Evolutionary conservation across 2,113 vertebrate genomes (phyloP).

Genomic region (Salvelinus namaycush): DNA sequence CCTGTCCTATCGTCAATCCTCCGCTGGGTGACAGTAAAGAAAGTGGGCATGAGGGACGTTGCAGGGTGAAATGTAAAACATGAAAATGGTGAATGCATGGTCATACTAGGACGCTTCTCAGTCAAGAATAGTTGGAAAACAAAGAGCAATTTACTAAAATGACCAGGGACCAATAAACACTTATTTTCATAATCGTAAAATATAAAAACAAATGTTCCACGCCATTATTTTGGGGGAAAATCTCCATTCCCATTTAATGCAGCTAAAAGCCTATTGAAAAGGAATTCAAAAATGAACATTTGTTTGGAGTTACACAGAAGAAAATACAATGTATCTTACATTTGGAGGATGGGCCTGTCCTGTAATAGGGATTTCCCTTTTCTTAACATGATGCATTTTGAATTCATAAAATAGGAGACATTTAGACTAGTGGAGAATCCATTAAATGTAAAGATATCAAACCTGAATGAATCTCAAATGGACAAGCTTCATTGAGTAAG

Average conservation of each 20-base stretch:
- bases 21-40: conserved; percentile 79
- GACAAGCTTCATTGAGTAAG: conserved; percentile 22
- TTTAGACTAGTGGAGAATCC: not conserved
- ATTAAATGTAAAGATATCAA: not conserved
- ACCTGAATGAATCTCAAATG: conserved; percentile 4
- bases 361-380: conserved; percentile 69
- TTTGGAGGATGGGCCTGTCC: conserved; percentile 41
- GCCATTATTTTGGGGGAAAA: conserved; percentile 33
- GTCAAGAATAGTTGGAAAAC: not conserved
- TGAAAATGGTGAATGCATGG: conserved; percentile 4
- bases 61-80: conserved; percentile 14
- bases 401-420: not conserved
- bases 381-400: not conserved
- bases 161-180: conserved; percentile 37
- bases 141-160: conserved; percentile 26
- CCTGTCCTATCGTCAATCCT: conserved; percentile 79
- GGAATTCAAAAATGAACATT: conserved; percentile 42
- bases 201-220: conserved; percentile 46
- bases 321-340: conserved; percentile 14
- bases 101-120: too few species aligned
- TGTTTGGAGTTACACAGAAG: conserved; percentile 18
- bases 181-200: conserved; percentile 26
- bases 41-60: conserved; percentile 53
- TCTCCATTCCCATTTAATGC: conserved; percentile 29
- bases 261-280: conserved; percentile 31